Percentiles rank a stretch among this genome's conserved stretches.
phyloP scores from a whole-genome alignment of 92 coral and sea anemone genomes.

The Paragorgia papillata region DNA sequence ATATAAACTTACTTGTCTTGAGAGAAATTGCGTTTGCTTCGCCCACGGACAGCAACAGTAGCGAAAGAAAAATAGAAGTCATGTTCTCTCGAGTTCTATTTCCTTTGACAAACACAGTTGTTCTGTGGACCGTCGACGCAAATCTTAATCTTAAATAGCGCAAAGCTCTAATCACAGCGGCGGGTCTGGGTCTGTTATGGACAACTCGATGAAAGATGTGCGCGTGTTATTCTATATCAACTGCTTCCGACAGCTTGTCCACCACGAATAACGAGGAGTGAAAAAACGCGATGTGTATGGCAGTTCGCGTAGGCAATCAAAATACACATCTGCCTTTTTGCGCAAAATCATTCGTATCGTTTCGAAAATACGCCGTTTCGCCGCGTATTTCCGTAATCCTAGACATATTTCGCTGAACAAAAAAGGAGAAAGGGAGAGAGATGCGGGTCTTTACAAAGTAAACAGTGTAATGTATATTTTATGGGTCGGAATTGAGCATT shows the following conservation, averaged over 20 bases:
- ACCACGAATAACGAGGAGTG: no score
- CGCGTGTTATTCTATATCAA: constrained; percentile 1
- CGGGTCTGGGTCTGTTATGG: constrained; percentile 20
- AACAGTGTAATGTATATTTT: constrained; percentile 39
- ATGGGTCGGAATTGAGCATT: constrained; percentile 23
- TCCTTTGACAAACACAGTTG: background rate
- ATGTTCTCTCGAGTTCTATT: constrained; percentile 9
- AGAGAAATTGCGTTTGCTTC: constrained; percentile 1
- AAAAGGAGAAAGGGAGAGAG: no score
- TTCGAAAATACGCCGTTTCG: no score
- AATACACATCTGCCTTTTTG: no score
- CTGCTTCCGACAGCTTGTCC: constrained; percentile 36
- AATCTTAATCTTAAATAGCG: constrained; percentile 41
- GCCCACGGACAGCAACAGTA: background rate
- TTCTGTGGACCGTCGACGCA: constrained; percentile 25
- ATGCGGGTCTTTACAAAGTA: constrained; percentile 29
- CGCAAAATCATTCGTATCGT: no score
- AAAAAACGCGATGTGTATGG: no score
- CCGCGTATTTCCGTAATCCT: no score
- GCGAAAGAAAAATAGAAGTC: background rate
- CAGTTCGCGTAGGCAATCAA: no score
- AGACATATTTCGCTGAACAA: no score
- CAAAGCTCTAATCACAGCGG: constrained; percentile 27
- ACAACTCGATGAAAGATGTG: constrained; percentile 30
- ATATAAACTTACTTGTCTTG: constrained; percentile 19